Conservation (phyloP, 2,888 invertebrate genomes). For the Hoplodrina ambigua region DNA sequence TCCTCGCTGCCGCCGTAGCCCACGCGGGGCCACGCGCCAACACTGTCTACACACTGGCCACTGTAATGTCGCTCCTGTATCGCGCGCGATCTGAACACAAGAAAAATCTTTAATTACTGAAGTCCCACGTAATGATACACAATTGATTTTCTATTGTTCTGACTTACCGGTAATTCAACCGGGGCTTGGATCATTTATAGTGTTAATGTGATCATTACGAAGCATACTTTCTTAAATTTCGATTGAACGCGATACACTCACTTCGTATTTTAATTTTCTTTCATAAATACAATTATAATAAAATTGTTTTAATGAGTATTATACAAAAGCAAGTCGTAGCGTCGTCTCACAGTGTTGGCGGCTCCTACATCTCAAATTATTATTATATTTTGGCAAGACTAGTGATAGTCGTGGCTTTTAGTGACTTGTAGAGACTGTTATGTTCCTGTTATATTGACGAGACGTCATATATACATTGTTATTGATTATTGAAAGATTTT, state of each 20-base stretch:
- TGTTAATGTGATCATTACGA: background rate
- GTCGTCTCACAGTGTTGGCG: constrained; percentile 50
- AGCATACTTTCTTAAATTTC: constrained; percentile 11
- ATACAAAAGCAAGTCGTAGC: constrained; percentile 7
- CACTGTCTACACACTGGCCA: constrained; percentile 30
- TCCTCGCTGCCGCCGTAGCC: constrained; percentile 24
- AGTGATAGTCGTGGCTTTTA: constrained; percentile 55
- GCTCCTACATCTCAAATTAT: constrained; percentile 28
- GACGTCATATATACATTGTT: constrained; percentile 40
- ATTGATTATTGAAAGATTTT: constrained; percentile 32
- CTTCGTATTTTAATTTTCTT: constrained; percentile 1
- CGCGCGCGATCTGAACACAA: constrained; percentile 16
- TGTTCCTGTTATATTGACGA: constrained; percentile 57
- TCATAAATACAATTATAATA: constrained; percentile 4
- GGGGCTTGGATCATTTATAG: background rate
- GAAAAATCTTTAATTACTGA: background rate
- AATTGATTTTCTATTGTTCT: too few species aligned
- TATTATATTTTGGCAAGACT: constrained; percentile 43
- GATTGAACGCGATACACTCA: constrained; percentile 16
- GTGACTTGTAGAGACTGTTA: constrained; percentile 61
- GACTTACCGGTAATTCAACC: too few species aligned
- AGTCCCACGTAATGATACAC: too few species aligned
- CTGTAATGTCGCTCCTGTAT: background rate
- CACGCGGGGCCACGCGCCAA: constrained; percentile 41
- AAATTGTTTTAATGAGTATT: constrained; percentile 7